Evolutionary conservation across 2,888 invertebrate species (phyloP).

Genomic region (Caenorhabditis drosophilae): DNA sequence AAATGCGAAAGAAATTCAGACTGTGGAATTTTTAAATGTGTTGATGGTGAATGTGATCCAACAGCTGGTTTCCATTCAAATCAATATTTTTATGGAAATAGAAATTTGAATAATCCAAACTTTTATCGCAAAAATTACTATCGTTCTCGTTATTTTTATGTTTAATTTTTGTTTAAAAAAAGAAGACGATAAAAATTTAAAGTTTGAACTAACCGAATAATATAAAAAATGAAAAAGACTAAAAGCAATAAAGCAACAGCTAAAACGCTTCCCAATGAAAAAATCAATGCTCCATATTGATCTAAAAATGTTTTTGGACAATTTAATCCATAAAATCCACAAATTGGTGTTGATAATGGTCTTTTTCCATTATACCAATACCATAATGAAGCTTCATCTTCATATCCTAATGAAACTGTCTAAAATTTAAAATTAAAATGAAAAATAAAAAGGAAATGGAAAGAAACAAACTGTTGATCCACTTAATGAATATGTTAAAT

Average conservation of each 20-base stretch:
- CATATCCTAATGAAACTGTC: conserved; percentile 22
- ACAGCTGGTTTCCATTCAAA: no score
- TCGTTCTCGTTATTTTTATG: no score
- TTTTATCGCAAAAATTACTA: no score
- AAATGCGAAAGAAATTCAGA: no score
- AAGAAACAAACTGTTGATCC: conserved; percentile 11
- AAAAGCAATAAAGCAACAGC: conserved; percentile 11
- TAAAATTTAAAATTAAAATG: conserved; percentile 8
- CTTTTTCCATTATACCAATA: conserved; percentile 27
- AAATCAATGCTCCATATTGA: conserved; percentile 38
- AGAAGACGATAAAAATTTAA: no score
- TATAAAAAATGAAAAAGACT: neutral
- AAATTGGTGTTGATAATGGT: conserved; percentile 37
- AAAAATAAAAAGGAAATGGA: neutral
- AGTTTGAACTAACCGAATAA: no score
- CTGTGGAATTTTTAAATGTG: no score
- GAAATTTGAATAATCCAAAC: conserved; percentile 9
- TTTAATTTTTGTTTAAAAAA: conserved; percentile 3
- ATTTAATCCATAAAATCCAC: conserved; percentile 37
- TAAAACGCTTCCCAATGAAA: conserved; percentile 28
- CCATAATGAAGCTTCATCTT: conserved; percentile 23
- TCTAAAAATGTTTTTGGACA: conserved; percentile 46
- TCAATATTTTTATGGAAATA: conserved; percentile 26
- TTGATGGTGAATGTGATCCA: no score
- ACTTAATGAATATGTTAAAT: conserved; percentile 16